phyloP scores from a whole-genome alignment of 2,113 vertebrate species.

The Cynoglossus semilaevis region DNA sequence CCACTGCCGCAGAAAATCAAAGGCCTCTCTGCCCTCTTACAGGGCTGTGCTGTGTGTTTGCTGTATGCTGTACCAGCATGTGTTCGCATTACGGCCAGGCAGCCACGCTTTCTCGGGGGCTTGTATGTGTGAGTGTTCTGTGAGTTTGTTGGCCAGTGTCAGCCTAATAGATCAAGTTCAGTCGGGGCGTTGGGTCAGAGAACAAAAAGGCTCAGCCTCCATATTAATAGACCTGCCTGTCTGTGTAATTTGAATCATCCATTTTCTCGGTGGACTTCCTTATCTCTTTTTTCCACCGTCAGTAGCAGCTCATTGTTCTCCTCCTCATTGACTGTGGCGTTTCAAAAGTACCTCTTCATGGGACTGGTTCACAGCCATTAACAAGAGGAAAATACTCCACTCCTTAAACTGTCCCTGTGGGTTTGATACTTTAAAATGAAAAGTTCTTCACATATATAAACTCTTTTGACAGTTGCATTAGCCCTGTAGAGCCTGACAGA shows the following conservation, averaged over 20 bases:
- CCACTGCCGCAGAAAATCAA: slow-evolving; percentile 46
- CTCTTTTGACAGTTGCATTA: too few relatives aligned
- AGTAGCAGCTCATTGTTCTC: slow-evolving; percentile 10
- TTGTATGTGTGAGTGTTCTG: slow-evolving; percentile 5
- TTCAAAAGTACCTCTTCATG: neutral
- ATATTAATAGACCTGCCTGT: slow-evolving; percentile 48
- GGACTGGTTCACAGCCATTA: neutral
- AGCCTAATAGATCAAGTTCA: slow-evolving; percentile 21
- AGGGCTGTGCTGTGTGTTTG: slow-evolving; percentile 23
- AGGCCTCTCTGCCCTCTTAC: slow-evolving; percentile 13
- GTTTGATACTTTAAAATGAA: too few relatives aligned
- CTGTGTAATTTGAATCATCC: slow-evolving; percentile 36
- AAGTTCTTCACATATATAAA: too few relatives aligned
- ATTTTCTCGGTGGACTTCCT: slow-evolving; percentile 26
- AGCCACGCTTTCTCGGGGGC: slow-evolving; percentile 14
- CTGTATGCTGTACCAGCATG: slow-evolving; percentile 2
- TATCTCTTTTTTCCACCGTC: slow-evolving; percentile 29
- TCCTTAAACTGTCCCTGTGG: too few relatives aligned
- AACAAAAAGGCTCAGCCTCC: slow-evolving; percentile 1
- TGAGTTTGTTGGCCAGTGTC: slow-evolving; percentile 8
- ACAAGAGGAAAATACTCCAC: neutral
- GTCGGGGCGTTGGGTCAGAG: neutral
- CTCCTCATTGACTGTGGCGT: neutral
- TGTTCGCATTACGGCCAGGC: slow-evolving; percentile 3
- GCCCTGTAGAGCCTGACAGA: too few relatives aligned